Percentiles rank a stretch among this genome's conserved stretches.
phyloP scores from a whole-genome alignment of 2,797 vertebrate species.

The Gallinago nigripennis region DNA sequence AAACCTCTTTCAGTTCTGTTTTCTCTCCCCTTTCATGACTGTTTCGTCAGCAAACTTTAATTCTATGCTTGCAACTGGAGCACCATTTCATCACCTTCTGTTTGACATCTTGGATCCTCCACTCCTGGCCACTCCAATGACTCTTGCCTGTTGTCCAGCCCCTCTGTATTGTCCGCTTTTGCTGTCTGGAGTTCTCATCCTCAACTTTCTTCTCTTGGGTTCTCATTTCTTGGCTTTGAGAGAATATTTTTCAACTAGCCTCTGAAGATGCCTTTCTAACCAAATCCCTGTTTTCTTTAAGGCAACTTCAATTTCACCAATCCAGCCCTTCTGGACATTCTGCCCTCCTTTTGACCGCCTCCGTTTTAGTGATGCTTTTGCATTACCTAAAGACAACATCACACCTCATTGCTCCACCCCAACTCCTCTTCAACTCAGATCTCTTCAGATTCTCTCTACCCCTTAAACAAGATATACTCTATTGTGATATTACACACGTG shows the following conservation, averaged over 20 bases:
- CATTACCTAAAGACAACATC: not conserved
- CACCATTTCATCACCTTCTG: not conserved
- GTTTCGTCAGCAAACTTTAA: not conserved
- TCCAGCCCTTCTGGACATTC: not conserved
- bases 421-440: not conserved
- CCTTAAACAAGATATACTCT: not conserved
- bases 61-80: not conserved
- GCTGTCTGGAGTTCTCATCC: not conserved
- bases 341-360: not conserved
- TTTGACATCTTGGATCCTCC: not conserved
- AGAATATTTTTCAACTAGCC: not conserved
- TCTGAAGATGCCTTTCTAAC: not conserved
- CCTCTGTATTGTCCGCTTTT: not conserved
- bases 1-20: not conserved
- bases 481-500: not conserved
- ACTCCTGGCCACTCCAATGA: not conserved
- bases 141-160: not conserved
- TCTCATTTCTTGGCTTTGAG: not conserved
- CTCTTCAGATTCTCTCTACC: not conserved
- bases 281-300: not conserved
- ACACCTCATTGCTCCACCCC: not conserved
- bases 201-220: not conserved
- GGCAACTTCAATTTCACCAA: not conserved
- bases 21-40: not conserved
- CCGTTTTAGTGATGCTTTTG: not conserved